Evolutionary conservation across 2,888 invertebrate genomes (phyloP), one percentile per base, ranked within the genome.

Genomic region (Brachyptera putata): DNA sequence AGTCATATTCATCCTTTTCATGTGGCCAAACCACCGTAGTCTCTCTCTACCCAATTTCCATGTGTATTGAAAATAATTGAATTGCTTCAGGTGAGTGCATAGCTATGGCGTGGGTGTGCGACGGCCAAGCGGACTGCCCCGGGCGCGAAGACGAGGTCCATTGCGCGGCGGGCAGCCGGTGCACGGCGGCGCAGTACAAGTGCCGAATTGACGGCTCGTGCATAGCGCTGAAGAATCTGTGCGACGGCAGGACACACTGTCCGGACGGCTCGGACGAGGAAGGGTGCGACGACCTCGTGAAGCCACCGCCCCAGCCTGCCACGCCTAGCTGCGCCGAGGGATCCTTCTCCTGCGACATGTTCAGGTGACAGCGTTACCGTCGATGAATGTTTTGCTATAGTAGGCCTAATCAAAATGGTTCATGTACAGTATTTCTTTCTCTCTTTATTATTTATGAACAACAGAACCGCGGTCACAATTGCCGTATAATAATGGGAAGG

Each of bases 181-280:
- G 69, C 58, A 64, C 62, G 24, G 26, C 59, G 1, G 74, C 77
- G 58, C 77, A 82, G 67, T 84, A 83, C 67, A 79, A 75, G 66
- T 87, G 87, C 67, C 76, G 78, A 1, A 71, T 72, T n/a, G 84
- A 84, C 64, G 81, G 81, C n/a, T 80, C 80, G 14, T 87, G 87
- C 66, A 75, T 86, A 36, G 74, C 79, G 0, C 71, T 53, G 21
- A 7, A 18, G 16, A n/a, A 18, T 39, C 75, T 80, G 0, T 85
- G 85, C 68, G 77, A 85, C 69, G 75, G 76, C 5, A 67, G 68
- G 2, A 41, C 64, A 1, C 80, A 85, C 68, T 85, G 85, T 69
- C 75, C 78, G 0, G 83, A 84, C 71, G 76, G 73, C 1, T 78
- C 76, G 30, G 83, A 83, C 69, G 83, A 83, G 64, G 64, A 70